A percentile compares a stretch with the other conserved stretches of the same genome.
These are phyloP conservation scores for Omphaloscelis lunosa DNA, from an alignment of 2,888 invertebrate species.

Conservation along the genomic window DNA sequence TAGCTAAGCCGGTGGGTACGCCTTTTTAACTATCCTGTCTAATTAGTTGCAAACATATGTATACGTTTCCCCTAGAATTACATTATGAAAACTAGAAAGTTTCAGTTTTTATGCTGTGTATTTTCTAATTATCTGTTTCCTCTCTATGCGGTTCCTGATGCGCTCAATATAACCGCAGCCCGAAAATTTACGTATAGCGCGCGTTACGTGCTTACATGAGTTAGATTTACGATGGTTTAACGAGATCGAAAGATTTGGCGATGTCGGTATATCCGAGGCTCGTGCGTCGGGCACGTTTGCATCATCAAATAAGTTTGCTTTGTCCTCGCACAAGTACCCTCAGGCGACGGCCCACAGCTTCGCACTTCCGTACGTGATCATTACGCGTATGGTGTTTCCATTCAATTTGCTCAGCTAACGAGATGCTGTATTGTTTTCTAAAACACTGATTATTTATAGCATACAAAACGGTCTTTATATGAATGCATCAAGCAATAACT, in stretches of 20 bases:
- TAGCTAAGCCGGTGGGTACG: neutral
- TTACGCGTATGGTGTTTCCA: slow-evolving; percentile 68
- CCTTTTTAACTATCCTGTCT: neutral
- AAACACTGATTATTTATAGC: slow-evolving; percentile 34
- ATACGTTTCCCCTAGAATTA: neutral
- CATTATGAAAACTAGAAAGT: neutral
- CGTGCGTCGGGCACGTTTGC: slow-evolving; percentile 50
- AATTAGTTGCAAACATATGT: neutral
- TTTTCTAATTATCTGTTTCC: neutral
- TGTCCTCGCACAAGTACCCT: slow-evolving; percentile 53
- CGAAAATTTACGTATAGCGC: slow-evolving; percentile 45
- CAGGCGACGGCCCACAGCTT: slow-evolving; percentile 60
- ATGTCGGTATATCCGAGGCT: slow-evolving; percentile 23
- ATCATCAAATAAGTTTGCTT: slow-evolving; percentile 60
- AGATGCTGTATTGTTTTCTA: slow-evolving; percentile 51
- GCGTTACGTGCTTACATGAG: slow-evolving; percentile 39
- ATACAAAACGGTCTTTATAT: slow-evolving; percentile 13
- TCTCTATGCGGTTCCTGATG: slow-evolving; percentile 23
- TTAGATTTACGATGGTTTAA: slow-evolving; percentile 60
- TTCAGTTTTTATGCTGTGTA: neutral
- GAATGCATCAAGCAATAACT: slow-evolving; percentile 39
- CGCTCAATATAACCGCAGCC: slow-evolving; percentile 28
- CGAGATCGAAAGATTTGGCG: slow-evolving; percentile 41
- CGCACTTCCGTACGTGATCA: slow-evolving; percentile 69
- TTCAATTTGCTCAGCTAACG: slow-evolving; percentile 69